These are phyloP conservation scores for Propsilocerus akamusi DNA, from an alignment of 1,140 invertebrate genomes.

Conservation along the genomic window DNA sequence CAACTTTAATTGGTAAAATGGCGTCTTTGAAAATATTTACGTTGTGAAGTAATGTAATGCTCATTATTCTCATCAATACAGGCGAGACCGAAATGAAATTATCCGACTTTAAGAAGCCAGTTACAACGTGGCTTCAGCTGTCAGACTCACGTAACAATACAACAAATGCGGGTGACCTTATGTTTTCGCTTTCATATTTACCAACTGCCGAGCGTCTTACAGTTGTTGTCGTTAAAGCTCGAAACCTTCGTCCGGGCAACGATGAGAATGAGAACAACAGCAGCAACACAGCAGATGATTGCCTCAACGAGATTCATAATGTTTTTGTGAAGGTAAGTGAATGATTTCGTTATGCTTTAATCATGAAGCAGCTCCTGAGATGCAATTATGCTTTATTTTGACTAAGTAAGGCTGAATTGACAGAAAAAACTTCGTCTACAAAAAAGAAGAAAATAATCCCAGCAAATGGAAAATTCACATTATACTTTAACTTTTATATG, in stretches of 20 bases:
- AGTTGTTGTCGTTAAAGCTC: conserved; percentile 60
- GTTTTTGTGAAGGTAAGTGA: conserved; percentile 32
- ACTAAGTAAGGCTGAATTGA: too few species aligned
- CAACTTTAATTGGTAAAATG: conserved; percentile 15
- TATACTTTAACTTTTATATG: too few species aligned
- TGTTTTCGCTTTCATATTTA: conserved; percentile 67
- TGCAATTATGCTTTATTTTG: too few species aligned
- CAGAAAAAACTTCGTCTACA: too few species aligned
- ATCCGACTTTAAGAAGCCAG: conserved; percentile 24
- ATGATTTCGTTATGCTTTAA: not conserved
- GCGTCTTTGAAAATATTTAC: not conserved
- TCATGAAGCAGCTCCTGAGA: too few species aligned
- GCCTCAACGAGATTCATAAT: conserved; percentile 44
- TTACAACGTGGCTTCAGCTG: conserved; percentile 32
- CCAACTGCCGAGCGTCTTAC: conserved; percentile 61
- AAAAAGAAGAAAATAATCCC: too few species aligned
- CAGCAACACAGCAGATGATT: conserved; percentile 43
- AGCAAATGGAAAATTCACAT: too few species aligned
- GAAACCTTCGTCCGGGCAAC: conserved; percentile 40
- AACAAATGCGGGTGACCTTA: conserved; percentile 50
- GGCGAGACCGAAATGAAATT: conserved; percentile 30
- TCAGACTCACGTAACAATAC: conserved; percentile 31
- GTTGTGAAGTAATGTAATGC: not conserved
- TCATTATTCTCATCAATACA: not conserved
- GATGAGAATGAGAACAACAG: conserved; percentile 31